Conservation (phyloP, 1,140 invertebrate genomes). For the Neocloeon triangulifer region DNA sequence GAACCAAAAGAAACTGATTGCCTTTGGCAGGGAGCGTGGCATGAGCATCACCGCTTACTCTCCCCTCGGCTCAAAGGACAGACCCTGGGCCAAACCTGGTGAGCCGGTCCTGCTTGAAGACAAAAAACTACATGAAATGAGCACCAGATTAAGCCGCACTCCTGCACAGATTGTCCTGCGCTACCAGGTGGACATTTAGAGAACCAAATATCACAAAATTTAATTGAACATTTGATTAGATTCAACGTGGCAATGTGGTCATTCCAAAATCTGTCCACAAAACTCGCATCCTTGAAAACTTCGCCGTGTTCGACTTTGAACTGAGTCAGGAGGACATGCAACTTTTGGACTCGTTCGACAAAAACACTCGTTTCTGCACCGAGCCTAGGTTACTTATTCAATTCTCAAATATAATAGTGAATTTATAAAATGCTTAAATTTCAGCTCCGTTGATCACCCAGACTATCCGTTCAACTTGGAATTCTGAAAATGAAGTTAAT, state of each 20-base stretch:
- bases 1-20: constrained; percentile 46
- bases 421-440: too few relatives aligned
- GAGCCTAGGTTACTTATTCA: too few relatives aligned
- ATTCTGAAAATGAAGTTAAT: too few relatives aligned
- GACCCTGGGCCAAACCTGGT: constrained; percentile 22
- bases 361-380: too few relatives aligned
- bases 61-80: constrained; percentile 45
- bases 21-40: constrained; percentile 38
- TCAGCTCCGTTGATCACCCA: too few relatives aligned
- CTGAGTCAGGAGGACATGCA: constrained; percentile 16
- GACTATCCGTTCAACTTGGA: too few relatives aligned
- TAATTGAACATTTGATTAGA: too few relatives aligned
- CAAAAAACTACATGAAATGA: constrained; percentile 18
- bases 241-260: constrained; percentile 22
- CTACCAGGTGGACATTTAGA: constrained; percentile 10
- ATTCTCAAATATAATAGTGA: too few relatives aligned
- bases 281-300: constrained; percentile 22
- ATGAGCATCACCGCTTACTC: constrained; percentile 59
- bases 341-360: too few relatives aligned
- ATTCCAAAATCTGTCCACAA: constrained; percentile 30
- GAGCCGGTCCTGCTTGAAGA: constrained; percentile 18
- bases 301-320: constrained; percentile 22
- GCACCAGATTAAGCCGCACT: constrained; percentile 18
- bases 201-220: too few relatives aligned
- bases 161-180: constrained; percentile 22